Evolutionary conservation across 2,888 invertebrate species (phyloP).

Genomic region (Polia nebulosa): DNA sequence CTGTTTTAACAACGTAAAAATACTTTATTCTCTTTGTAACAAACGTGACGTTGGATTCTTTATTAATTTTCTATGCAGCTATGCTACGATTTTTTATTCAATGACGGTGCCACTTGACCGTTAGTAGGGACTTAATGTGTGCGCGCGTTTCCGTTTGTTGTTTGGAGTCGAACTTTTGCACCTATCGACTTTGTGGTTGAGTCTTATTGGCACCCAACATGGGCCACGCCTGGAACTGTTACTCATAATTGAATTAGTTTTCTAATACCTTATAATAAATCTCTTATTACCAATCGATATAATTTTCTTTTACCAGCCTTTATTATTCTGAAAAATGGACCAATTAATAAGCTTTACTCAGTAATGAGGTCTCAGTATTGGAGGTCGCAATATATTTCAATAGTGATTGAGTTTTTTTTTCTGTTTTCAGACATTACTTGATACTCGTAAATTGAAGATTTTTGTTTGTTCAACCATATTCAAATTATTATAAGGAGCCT

Average conservation of each 20-base stretch:
- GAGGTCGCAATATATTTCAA: background rate
- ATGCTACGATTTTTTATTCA: too few relatives aligned
- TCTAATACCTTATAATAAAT: slow-evolving; percentile 37
- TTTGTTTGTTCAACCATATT: background rate
- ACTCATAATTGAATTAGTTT: slow-evolving; percentile 37
- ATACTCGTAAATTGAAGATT: background rate
- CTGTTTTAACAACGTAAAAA: too few relatives aligned
- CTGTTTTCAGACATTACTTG: background rate
- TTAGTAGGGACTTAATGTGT: too few relatives aligned
- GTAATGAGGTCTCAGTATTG: background rate
- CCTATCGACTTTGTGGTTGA: background rate
- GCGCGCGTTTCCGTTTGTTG: background rate
- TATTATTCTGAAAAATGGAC: slow-evolving; percentile 18
- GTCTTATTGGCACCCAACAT: slow-evolving; percentile 39
- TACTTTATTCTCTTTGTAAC: too few relatives aligned
- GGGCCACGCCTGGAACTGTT: slow-evolving; percentile 7
- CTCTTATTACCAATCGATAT: slow-evolving; percentile 18
- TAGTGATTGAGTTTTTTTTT: background rate
- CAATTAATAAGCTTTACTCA: background rate
- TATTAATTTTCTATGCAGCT: too few relatives aligned
- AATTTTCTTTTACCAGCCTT: slow-evolving; percentile 14
- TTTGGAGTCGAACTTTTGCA: background rate
- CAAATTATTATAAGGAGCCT: background rate
- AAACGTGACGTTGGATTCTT: too few relatives aligned
- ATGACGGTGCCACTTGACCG: too few relatives aligned